Conservation (phyloP, 2,888 invertebrate species). For the Apotomis capreana region DNA sequence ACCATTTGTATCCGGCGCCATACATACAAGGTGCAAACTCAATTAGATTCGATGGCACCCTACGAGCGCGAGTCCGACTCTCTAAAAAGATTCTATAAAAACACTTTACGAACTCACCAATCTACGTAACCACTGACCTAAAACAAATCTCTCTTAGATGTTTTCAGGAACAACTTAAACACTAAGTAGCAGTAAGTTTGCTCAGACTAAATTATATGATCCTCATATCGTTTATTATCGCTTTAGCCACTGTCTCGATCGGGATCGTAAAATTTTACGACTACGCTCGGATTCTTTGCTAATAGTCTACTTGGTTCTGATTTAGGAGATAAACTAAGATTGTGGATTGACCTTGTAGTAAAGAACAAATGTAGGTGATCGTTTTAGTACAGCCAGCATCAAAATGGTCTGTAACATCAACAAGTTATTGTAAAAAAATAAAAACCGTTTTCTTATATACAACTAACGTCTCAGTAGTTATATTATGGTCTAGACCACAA, state of each 20-base stretch:
- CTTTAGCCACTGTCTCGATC: constrained; percentile 22
- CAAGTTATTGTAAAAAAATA: too few relatives aligned
- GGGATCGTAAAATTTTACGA: constrained; percentile 14
- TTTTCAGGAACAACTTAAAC: background rate
- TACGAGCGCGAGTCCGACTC: too few relatives aligned
- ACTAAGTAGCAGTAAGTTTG: constrained; percentile 3
- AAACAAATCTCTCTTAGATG: background rate
- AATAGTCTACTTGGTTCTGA: constrained; percentile 8
- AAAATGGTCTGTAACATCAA: too few relatives aligned
- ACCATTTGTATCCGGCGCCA: too few relatives aligned
- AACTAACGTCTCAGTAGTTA: background rate
- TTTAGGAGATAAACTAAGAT: background rate
- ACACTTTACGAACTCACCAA: too few relatives aligned
- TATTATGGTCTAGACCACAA: background rate
- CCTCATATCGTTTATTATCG: constrained; percentile 21
- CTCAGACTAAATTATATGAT: constrained; percentile 8
- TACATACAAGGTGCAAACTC: too few relatives aligned
- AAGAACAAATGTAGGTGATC: too few relatives aligned
- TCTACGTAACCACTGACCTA: background rate
- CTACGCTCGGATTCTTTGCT: constrained; percentile 2
- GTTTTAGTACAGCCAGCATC: too few relatives aligned
- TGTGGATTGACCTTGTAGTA: too few relatives aligned
- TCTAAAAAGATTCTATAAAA: too few relatives aligned
- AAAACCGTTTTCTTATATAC: too few relatives aligned
- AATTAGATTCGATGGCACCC: too few relatives aligned